Conservation (phyloP, 2,113 vertebrate genomes). For the Hypanus sabinus region DNA sequence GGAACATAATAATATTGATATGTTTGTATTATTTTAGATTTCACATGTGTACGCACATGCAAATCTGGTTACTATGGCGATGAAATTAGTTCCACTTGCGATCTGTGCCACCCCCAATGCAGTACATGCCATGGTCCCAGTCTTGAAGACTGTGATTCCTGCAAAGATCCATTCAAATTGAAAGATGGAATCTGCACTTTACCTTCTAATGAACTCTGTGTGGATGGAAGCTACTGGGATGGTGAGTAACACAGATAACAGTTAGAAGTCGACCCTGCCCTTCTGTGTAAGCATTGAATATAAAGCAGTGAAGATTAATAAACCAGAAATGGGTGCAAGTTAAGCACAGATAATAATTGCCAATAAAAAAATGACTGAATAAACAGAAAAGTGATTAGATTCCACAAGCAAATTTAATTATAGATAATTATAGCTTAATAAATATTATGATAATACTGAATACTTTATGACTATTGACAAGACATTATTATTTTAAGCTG, state of each 20-base stretch:
- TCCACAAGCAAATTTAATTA: neutral
- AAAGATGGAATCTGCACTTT: conserved; percentile 54
- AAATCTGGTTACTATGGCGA: conserved; percentile 65
- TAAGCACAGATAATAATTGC: neutral
- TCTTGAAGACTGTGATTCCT: conserved; percentile 64
- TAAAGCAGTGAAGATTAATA: neutral
- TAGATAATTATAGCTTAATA: neutral
- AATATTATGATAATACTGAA: neutral
- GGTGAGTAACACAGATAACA: conserved; percentile 53
- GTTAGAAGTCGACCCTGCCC: neutral
- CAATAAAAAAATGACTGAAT: neutral
- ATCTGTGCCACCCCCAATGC: conserved; percentile 70
- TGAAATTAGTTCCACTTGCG: conserved; percentile 59
- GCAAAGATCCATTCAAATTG: conserved; percentile 49
- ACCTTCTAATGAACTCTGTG: conserved; percentile 39
- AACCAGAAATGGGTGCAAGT: neutral
- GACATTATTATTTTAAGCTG: neutral
- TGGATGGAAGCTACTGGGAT: conserved; percentile 50
- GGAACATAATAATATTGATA: neutral
- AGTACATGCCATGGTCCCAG: conserved; percentile 61
- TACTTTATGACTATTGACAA: neutral
- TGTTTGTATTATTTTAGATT: conserved; percentile 35
- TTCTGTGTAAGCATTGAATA: neutral
- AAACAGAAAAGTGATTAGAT: too few relatives aligned
- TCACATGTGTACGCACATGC: conserved; percentile 62